Evolutionary conservation across 2,888 invertebrate species (phyloP), one percentile per base, ranked within the genome.

Genomic region (Drosophila longiperda): DNA sequence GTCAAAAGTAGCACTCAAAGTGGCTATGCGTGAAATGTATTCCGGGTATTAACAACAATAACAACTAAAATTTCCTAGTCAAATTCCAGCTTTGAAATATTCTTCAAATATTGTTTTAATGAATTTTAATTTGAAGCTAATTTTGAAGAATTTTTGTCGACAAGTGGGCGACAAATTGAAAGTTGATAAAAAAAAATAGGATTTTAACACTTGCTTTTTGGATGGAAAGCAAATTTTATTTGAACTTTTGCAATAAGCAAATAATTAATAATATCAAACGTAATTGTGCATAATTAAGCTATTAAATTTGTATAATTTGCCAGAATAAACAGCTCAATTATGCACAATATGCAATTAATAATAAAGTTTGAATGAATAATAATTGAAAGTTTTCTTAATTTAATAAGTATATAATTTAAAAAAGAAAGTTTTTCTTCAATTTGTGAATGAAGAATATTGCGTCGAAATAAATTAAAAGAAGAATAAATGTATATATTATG

Each of bases 41-140:
- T 63, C 33, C 11, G 1, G 23, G 48, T 26, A 64, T 49, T 49
- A 32, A 29, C 36, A 63, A 33, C 32, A 50, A 26, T 52, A 45
- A 23, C 15, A 15, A 23, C 4, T 15, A 23, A 4, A 15, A 15
- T 66, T 66, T 11, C 33, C 6, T 12, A 20, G 26, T 45, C 66
- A 32, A 67, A 66, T 66, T 55, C 38, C 38, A 17, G 49, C 66
- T 55, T 67, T 66, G 33, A 66, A 67, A 66, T 54, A n/a, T 38
- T 54, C 38, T n/a, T 38, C 6, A 34, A 33, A 33, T 40, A 45
- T 45, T 8, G 2, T 34, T 17, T 29, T 20, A n/a, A 23, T 23
- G 52, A 34, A 64, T 52, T 65, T 42, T 2, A 50, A 52, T 34
- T 52, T 40, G 6, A 48, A 32, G 32, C 7, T 29, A 23, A 32